phyloP scores from a whole-genome alignment of 2,113 vertebrate species.

The Corynorhinus townsendii region DNA sequence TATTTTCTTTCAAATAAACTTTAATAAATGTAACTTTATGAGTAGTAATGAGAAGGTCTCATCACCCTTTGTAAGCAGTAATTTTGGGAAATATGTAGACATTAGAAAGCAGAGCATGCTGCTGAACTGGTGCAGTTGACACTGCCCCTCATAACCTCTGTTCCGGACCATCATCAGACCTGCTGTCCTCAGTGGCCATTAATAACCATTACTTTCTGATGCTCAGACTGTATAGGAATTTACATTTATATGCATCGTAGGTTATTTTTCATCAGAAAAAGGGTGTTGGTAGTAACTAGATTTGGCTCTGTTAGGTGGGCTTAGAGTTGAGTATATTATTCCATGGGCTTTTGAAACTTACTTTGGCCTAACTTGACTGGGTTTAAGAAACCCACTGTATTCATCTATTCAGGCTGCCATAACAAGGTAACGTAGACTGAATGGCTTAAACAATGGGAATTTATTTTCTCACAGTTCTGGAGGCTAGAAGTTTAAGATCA shows the following conservation, averaged over 20 bases:
- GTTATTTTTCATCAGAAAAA: background rate
- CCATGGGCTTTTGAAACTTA: background rate
- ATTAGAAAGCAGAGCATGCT: background rate
- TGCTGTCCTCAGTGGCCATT: background rate
- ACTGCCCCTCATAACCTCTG: fast-evolving
- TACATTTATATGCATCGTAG: background rate
- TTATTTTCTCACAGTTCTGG: background rate
- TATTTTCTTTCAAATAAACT: background rate
- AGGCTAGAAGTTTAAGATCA: background rate
- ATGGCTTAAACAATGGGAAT: background rate
- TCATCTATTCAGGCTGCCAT: background rate
- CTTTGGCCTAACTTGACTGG: background rate
- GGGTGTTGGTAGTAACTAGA: background rate
- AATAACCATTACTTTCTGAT: background rate
- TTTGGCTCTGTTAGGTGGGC: background rate
- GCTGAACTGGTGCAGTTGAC: background rate
- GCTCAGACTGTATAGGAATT: background rate
- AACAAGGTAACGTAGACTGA: background rate
- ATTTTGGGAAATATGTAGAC: background rate
- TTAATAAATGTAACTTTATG: background rate
- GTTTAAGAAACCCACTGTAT: background rate
- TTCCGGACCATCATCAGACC: background rate
- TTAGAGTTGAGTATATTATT: background rate
- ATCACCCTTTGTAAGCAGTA: background rate
- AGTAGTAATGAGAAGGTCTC: background rate